Evolutionary conservation across 1,140 invertebrate genomes (phyloP).

Genomic region (Caenorhabditis latens): DNA sequence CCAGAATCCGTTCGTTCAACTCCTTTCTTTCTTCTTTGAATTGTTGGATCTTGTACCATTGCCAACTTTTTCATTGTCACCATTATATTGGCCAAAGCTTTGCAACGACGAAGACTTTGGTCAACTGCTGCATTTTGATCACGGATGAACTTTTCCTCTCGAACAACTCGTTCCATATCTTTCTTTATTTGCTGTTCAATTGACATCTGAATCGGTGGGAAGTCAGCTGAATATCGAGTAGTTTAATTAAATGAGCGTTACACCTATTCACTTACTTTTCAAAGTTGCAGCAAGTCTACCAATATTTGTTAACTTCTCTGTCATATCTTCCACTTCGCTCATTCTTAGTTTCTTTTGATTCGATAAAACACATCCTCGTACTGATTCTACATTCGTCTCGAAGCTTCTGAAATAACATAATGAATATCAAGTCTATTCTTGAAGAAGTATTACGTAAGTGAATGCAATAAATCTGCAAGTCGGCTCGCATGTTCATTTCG

Average conservation of each 20-base stretch:
- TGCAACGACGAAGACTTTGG: conserved; percentile 71
- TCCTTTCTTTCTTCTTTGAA: conserved; percentile 61
- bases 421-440: neutral
- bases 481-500: conserved; percentile 55
- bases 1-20: conserved; percentile 27
- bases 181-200: conserved; percentile 69
- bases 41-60: conserved; percentile 74
- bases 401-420: conserved; percentile 66
- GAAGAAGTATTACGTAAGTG: conserved; percentile 55
- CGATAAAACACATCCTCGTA: conserved; percentile 71
- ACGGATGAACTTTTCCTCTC: conserved; percentile 73
- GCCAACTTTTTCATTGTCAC: conserved; percentile 78
- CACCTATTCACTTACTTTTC: conserved; percentile 67
- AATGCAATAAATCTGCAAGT: conserved; percentile 60
- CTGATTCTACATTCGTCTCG: conserved; percentile 71
- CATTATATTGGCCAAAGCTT: conserved; percentile 75
- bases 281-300: conserved; percentile 71
- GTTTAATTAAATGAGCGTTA: neutral
- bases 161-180: conserved; percentile 72
- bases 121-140: conserved; percentile 70
- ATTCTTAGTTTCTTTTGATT: conserved; percentile 75
- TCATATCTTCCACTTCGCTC: conserved; percentile 76
- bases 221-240: conserved; percentile 65
- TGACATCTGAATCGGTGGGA: conserved; percentile 68
- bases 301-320: conserved; percentile 70